Conservation (phyloP, 2,113 vertebrate species). For the Hiodon tergisus region DNA sequence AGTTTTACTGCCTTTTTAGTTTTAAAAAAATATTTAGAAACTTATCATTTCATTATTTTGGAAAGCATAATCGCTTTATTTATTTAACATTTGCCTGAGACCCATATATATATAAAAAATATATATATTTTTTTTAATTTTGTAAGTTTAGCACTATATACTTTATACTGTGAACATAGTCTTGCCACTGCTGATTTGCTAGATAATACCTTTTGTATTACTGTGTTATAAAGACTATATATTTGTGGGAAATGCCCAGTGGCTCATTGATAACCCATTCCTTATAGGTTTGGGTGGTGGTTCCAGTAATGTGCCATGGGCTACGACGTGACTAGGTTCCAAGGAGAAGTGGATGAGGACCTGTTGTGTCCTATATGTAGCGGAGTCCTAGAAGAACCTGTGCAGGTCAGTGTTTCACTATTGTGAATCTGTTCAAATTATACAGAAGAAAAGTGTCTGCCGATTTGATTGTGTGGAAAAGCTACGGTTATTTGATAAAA, state of each 20-base stretch:
- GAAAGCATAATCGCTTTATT: too few relatives aligned
- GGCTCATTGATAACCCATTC: background rate
- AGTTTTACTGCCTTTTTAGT: too few relatives aligned
- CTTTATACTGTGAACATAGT: background rate
- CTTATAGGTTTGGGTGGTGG: conserved; percentile 63
- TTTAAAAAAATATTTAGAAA: too few relatives aligned
- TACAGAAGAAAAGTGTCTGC: too few relatives aligned
- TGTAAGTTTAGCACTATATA: background rate
- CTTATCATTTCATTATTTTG: too few relatives aligned
- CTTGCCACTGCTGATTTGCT: background rate
- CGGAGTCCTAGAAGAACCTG: conserved; percentile 94
- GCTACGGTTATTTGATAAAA: too few relatives aligned
- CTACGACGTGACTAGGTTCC: conserved; percentile 95
- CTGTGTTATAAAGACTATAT: background rate
- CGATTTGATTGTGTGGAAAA: too few relatives aligned
- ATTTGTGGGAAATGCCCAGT: conserved; percentile 47
- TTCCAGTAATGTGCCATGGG: conserved; percentile 92
- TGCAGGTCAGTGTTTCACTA: conserved; percentile 69
- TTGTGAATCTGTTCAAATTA: too few relatives aligned
- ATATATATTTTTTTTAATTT: too few relatives aligned
- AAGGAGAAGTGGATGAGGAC: conserved; percentile 97
- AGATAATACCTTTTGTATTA: too few relatives aligned
- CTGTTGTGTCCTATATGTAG: conserved; percentile 97
- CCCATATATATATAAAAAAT: background rate
- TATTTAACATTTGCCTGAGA: background rate